Conservation (phyloP, 2,888 invertebrate species). For the Emesis russula region DNA sequence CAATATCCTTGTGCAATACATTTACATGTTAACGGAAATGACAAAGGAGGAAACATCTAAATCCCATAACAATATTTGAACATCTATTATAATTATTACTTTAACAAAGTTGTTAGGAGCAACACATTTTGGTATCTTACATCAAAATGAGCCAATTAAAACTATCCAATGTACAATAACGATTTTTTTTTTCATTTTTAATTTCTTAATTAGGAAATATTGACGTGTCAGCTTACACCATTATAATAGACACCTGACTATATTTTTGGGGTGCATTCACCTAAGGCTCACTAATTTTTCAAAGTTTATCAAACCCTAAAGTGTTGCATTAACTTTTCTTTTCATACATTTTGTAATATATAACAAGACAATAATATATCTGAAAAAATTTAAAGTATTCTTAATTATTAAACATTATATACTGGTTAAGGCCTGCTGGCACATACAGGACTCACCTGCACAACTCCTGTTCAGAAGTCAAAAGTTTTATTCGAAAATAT, state of each 20-base stretch:
- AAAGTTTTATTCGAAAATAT: conserved; percentile 43
- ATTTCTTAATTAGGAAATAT: conserved; percentile 92
- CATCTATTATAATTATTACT: conserved; percentile 95
- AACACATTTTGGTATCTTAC: conserved; percentile 93
- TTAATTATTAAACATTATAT: conserved; percentile 95
- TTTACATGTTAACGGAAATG: conserved; percentile 94
- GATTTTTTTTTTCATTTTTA: conserved; percentile 93
- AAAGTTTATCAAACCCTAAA: conserved; percentile 93
- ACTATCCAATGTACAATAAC: conserved; percentile 95
- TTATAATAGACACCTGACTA: conserved; percentile 90
- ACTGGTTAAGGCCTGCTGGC: conserved; percentile 94
- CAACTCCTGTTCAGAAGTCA: conserved; percentile 91
- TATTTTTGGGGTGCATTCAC: conserved; percentile 93
- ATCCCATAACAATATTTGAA: conserved; percentile 95
- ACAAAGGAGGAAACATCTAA: conserved; percentile 95
- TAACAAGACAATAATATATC: conserved; percentile 96
- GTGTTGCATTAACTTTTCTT: conserved; percentile 93
- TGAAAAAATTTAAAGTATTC: conserved; percentile 96
- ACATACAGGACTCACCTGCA: conserved; percentile 88
- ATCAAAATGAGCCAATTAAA: conserved; percentile 95
- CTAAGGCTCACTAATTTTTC: conserved; percentile 95
- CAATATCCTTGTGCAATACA: conserved; percentile 96
- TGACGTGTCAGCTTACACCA: conserved; percentile 79
- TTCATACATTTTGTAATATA: conserved; percentile 95
- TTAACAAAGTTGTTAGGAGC: conserved; percentile 95